Percentiles rank a stretch among this genome's conserved stretches.
phyloP scores from a whole-genome alignment of 2,797 vertebrate genomes.

The Helostoma temminkii region DNA sequence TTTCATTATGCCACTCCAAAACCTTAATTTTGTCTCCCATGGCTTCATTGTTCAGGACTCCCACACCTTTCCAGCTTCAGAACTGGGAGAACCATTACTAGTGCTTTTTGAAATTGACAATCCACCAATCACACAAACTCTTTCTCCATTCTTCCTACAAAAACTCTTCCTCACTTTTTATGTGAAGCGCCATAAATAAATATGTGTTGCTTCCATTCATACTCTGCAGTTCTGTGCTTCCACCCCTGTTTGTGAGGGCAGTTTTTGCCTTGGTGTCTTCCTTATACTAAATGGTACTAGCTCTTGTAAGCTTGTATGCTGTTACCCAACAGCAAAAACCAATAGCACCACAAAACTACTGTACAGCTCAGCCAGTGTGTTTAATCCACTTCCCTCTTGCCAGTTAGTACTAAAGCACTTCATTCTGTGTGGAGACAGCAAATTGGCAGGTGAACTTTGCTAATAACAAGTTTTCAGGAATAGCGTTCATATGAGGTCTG shows the following conservation, averaged over 20 bases:
- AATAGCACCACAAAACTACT: not conserved
- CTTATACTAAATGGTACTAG: not conserved
- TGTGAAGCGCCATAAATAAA: too few relatives aligned
- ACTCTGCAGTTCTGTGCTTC: not conserved
- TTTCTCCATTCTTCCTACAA: not conserved
- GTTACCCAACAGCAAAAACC: not conserved
- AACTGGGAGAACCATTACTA: too few relatives aligned
- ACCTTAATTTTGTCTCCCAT: too few relatives aligned
- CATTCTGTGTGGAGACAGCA: not conserved
- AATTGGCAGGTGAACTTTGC: slow-evolving; percentile 37
- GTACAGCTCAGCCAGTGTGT: slow-evolving; percentile 18
- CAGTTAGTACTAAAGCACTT: slow-evolving; percentile 15
- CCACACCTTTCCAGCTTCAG: too few relatives aligned
- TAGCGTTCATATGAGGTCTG: slow-evolving; percentile 29
- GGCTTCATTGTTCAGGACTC: too few relatives aligned
- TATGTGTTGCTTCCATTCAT: not conserved
- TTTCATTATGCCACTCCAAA: too few relatives aligned
- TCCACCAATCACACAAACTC: too few relatives aligned
- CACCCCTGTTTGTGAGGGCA: too few relatives aligned
- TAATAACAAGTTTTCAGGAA: slow-evolving; percentile 33
- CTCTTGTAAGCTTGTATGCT: not conserved
- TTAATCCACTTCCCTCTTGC: slow-evolving; percentile 27
- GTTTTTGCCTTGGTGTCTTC: slow-evolving; percentile 5
- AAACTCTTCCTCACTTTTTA: too few relatives aligned
- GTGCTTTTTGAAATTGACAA: too few relatives aligned